A percentile compares a stretch with the other conserved stretches of the same genome.
Evolutionary conservation across 2,113 vertebrate genomes (phyloP).

Genomic region (Hydrolagus affinis): DNA sequence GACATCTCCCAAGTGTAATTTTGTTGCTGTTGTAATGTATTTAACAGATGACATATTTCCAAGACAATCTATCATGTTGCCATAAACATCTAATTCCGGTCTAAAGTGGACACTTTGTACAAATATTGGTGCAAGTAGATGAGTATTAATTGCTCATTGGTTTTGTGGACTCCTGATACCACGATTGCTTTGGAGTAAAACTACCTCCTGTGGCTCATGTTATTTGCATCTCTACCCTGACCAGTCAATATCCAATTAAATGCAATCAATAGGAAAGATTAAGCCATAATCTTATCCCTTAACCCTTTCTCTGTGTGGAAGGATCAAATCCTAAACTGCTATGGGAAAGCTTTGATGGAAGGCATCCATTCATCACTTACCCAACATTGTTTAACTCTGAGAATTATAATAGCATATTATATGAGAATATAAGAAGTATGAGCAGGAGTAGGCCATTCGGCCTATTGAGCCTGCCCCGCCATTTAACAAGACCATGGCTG

Average conservation of each 20-base stretch:
- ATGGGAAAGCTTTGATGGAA: too few species aligned
- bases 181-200: conserved; percentile 40
- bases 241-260: conserved; percentile 51
- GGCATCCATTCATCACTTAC: too few species aligned
- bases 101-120: background rate
- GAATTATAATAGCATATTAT: too few species aligned
- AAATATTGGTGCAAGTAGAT: background rate
- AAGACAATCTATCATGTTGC: background rate
- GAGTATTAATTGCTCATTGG: conserved; percentile 38
- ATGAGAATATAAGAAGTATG: too few species aligned
- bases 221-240: conserved; percentile 42
- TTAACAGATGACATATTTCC: background rate
- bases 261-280: conserved; percentile 43
- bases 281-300: conserved; percentile 41
- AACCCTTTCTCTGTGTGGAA: conserved; percentile 21
- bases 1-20: too few species aligned
- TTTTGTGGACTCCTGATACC: conserved; percentile 45
- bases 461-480: too few species aligned
- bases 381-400: too few species aligned
- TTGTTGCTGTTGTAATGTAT: too few species aligned
- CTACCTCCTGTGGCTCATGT: conserved; percentile 38
- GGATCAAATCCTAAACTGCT: too few species aligned
- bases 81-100: background rate
- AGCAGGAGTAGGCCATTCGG: too few species aligned
- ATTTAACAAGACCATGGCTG: too few species aligned